phyloP scores from a whole-genome alignment of 64 coral and sea anemone species.

The Stichodactyla helianthus region DNA sequence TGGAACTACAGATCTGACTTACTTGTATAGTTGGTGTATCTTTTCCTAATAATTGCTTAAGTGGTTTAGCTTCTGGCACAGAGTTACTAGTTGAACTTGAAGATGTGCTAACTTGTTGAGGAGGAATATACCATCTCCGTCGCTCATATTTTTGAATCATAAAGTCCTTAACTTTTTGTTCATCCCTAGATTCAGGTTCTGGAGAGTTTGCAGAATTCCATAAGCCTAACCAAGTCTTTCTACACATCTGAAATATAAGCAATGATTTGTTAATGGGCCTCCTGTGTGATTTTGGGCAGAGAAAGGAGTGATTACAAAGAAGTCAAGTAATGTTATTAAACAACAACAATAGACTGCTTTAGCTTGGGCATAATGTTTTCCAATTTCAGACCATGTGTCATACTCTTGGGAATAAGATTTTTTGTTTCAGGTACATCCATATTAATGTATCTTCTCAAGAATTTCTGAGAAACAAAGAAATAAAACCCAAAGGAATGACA shows the following conservation, averaged over 20 bases:
- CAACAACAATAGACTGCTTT: no score
- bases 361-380: no score
- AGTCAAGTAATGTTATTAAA: not conserved
- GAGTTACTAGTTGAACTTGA: constrained; percentile 36
- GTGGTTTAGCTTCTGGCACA: constrained; percentile 80
- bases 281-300: not conserved
- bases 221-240: constrained; percentile 89
- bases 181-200: constrained; percentile 96
- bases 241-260: constrained; percentile 59
- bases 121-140: constrained; percentile 94
- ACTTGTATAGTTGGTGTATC: constrained; percentile 39
- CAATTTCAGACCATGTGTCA: no score
- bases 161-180: constrained; percentile 97
- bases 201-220: constrained; percentile 89
- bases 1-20: not conserved
- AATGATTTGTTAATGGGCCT: not conserved
- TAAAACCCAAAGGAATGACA: no score
- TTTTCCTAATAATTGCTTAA: constrained; percentile 96
- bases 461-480: no score
- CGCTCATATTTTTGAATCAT: constrained; percentile 98
- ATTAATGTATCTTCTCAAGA: no score
- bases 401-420: no score
- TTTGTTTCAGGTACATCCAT: no score
- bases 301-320: not conserved
- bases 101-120: constrained; percentile 54